Base-by-base conservation (phyloP, 2,113 vertebrate genomes). In the Heliornis fulica region DNA sequence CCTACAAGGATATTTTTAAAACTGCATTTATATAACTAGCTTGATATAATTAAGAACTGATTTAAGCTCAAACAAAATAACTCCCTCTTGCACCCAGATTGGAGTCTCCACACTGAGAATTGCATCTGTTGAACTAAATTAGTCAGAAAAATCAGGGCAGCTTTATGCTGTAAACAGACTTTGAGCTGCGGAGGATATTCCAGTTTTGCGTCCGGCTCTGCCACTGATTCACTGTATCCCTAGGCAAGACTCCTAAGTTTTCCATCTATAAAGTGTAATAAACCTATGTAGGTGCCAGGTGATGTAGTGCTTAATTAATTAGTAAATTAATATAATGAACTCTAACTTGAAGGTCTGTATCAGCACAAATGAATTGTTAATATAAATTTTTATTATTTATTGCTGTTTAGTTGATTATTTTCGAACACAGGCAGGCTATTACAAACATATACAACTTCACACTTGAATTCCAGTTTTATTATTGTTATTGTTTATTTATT, bases 381-480 rank as follows among this genome's bases (percentile, higher is more conserved):
- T 96, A 95, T 96, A 96, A 95, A 90, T 93, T 96, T 95, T 94
- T 96, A 95, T 96, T 96, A 95, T 96, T 97, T 96, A 96, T 95
- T 96, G 89, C 86, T 97, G 89, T 97, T 97, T 94, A 93, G 91
- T 94, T 97, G 95, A 97, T 93, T 97, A 93, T 96, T 96, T 96
- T 95, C 90, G 81, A 92, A 93, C 88, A 89, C 12, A 13, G 43
- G 64, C 81, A 96, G 65, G 87, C 90, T 93, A 90, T 94, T 96
- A 93, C 92, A 96, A 91, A 92, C 94, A 91, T 71, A 91, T 71
- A 92, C 93, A 93, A 83, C 96, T 95, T 96, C 96, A 93, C 86
- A 96, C 86, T 83, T 78, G 90, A 88, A 89, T 93, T 96, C 90
- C 88, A 91, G 80, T 90, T 94, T 97, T 97, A 43, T 96, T 94